Base-by-base conservation (phyloP, 2,113 vertebrate genomes). In the Sapayoa aenigma region DNA sequence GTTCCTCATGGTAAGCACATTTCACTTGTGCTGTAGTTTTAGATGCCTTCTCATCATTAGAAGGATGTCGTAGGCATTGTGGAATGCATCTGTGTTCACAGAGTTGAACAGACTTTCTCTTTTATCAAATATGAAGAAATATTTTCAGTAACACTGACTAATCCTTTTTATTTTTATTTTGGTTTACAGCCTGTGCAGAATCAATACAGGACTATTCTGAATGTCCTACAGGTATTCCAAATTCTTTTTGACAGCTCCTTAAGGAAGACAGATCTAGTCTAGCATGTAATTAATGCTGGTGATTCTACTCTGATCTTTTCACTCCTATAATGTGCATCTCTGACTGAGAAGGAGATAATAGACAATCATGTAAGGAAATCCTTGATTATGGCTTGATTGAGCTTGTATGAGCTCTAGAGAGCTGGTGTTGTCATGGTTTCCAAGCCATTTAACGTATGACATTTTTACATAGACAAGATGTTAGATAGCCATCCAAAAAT, bases 361-460 rank as follows among this genome's bases (percentile, higher is more conserved):
- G 97, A 98, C 97, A 98, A 98, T 98, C 97, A 97, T 81, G 55
- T 84, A 94, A 92, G 96, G 96, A 97, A 95, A 96, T 97, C 95
- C 96, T 97, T 98, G 97, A 98, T 97, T 97, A 95, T 97, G 93
- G 88, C 96, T 97, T 97, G 97, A 98, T 97, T 98, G 97, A 97
- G 96, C 97, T 97, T 94, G 87, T 96, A 94, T 94, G 96, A 96
- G 96, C 95, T 97, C 90, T 83, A 79, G 89, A 97, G 96, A 42
- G 94, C 93, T 92, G 88, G 84, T 97, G 97, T 96, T 96, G 97
- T 97, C 96, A 97, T 97, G 97, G 96, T 96, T 98, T 96, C 97
- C 88, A 91, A 95, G 72, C 49, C 31, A 39, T 96, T 95, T 95
- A 84, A 78, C 3, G 8, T 83, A 90, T 84, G 91, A 94, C 90